phyloP scores from a whole-genome alignment of 2,113 vertebrate genomes.

The Planiliza haematocheilus region DNA sequence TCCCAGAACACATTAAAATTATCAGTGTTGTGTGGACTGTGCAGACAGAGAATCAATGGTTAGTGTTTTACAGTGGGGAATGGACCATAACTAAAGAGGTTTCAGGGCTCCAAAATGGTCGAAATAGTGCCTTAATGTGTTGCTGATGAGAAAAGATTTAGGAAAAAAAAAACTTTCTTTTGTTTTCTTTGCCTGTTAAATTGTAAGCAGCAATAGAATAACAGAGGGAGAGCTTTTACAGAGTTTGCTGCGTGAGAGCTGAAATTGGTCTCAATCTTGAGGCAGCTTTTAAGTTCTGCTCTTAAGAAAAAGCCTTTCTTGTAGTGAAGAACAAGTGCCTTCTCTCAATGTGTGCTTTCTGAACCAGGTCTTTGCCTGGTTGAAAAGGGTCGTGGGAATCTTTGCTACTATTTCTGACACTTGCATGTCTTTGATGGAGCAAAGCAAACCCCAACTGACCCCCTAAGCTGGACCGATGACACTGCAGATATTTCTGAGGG shows the following conservation, averaged over 20 bases:
- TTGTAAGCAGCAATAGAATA: background rate
- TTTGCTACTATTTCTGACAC: slow-evolving; percentile 34
- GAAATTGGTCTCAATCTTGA: slow-evolving; percentile 9
- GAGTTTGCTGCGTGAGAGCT: background rate
- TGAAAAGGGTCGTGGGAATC: slow-evolving; percentile 41
- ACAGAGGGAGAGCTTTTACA: slow-evolving; percentile 2
- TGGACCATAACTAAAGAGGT: slow-evolving; percentile 31
- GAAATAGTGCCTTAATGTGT: slow-evolving; percentile 16
- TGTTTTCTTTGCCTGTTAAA: background rate
- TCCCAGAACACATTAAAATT: slow-evolving; percentile 36
- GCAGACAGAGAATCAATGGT: slow-evolving; percentile 47
- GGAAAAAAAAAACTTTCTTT: too few relatives aligned
- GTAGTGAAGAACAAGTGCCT: slow-evolving; percentile 10
- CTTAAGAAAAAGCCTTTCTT: slow-evolving; percentile 3
- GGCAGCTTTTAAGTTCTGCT: slow-evolving; percentile 25
- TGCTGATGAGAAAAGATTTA: slow-evolving; percentile 14
- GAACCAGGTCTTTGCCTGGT: slow-evolving; percentile 17
- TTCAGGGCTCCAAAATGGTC: background rate
- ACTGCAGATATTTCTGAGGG: slow-evolving; percentile 37
- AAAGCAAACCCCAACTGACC: slow-evolving; percentile 13
- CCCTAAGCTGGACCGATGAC: slow-evolving; percentile 25
- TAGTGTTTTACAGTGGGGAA: slow-evolving; percentile 48
- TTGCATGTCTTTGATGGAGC: slow-evolving; percentile 29
- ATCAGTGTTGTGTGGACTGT: slow-evolving; percentile 26
- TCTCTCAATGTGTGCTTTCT: slow-evolving; percentile 9